Evolutionary conservation across 2,888 invertebrate genomes (phyloP).

Genomic region (Hermodice carunculata): DNA sequence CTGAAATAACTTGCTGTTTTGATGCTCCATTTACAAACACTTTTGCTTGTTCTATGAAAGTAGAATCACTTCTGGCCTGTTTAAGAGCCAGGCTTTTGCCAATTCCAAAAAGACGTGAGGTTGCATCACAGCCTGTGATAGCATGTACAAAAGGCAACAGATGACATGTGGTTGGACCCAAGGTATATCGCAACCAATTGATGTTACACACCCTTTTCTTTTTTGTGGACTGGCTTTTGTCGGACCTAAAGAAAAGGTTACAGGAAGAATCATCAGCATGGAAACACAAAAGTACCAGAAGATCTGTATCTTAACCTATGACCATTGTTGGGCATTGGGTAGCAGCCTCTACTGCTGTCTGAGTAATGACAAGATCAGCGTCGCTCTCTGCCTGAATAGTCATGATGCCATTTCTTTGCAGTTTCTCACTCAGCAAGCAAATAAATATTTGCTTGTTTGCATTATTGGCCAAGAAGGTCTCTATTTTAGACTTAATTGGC

Average conservation of each 20-base stretch:
- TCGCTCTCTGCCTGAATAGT: constrained; percentile 41
- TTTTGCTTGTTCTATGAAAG: background rate
- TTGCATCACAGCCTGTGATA: constrained; percentile 43
- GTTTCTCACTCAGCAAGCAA: constrained; percentile 23
- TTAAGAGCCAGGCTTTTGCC: constrained; percentile 20
- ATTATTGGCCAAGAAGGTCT: constrained; percentile 41
- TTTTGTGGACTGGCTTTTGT: no score
- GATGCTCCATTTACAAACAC: background rate
- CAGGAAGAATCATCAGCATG: no score
- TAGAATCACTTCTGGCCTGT: background rate
- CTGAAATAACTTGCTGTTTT: background rate
- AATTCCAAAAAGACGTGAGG: constrained; percentile 36
- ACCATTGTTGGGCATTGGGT: constrained; percentile 24
- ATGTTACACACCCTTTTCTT: constrained; percentile 36
- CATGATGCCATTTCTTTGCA: constrained; percentile 18
- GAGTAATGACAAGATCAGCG: constrained; percentile 48
- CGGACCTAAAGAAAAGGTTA: no score
- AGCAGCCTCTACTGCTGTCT: constrained; percentile 35
- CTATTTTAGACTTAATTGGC: constrained; percentile 39
- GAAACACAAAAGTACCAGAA: constrained; percentile 45
- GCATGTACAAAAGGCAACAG: constrained; percentile 37
- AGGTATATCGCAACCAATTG: constrained; percentile 13
- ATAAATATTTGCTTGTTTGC: constrained; percentile 48
- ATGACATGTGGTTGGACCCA: constrained; percentile 28
- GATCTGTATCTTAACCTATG: constrained; percentile 51